Conservation (phyloP, 2,113 vertebrate genomes). For the Anguilla japonica region DNA sequence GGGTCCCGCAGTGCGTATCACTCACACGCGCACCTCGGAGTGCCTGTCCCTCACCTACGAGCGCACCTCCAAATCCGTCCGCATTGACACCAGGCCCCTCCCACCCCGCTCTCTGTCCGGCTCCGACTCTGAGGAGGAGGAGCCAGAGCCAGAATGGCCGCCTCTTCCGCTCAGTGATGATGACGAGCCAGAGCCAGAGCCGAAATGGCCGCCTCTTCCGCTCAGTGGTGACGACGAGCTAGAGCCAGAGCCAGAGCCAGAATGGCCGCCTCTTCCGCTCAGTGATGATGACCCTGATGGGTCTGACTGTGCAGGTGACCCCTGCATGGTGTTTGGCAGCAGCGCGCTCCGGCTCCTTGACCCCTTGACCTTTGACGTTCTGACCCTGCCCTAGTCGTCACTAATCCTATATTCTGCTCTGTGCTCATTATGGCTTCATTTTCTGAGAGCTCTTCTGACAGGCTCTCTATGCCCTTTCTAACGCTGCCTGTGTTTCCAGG, state of each 20-base stretch:
- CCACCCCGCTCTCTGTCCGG: constrained; percentile 67
- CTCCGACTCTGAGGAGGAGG: constrained; percentile 71
- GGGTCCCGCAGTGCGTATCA: constrained; percentile 72
- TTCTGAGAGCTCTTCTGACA: not conserved
- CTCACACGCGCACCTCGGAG: constrained; percentile 78
- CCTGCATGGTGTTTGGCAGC: constrained; percentile 47
- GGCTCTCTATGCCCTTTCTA: not conserved
- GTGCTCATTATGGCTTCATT: not conserved
- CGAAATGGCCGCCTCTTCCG: constrained; percentile 68
- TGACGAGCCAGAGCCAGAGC: constrained; percentile 56
- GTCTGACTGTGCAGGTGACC: constrained; percentile 77
- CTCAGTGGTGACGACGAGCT: not conserved
- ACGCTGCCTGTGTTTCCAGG: not conserved
- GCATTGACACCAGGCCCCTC: constrained; percentile 78
- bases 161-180: constrained; percentile 51
- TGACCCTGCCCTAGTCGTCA: not conserved
- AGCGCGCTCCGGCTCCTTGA: not conserved
- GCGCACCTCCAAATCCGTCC: constrained; percentile 78
- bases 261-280: constrained; percentile 63
- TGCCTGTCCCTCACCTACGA: constrained; percentile 82
- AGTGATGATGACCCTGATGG: constrained; percentile 29
- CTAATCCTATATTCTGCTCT: not conserved
- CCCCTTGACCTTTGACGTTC: constrained; percentile 11
- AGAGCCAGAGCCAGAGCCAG: constrained; percentile 60
- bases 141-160: constrained; percentile 68